A percentile compares a stretch with the other conserved stretches of the same genome.
Evolutionary conservation across 2,888 invertebrate species (phyloP).

Genomic region (Hesperia comma): DNA sequence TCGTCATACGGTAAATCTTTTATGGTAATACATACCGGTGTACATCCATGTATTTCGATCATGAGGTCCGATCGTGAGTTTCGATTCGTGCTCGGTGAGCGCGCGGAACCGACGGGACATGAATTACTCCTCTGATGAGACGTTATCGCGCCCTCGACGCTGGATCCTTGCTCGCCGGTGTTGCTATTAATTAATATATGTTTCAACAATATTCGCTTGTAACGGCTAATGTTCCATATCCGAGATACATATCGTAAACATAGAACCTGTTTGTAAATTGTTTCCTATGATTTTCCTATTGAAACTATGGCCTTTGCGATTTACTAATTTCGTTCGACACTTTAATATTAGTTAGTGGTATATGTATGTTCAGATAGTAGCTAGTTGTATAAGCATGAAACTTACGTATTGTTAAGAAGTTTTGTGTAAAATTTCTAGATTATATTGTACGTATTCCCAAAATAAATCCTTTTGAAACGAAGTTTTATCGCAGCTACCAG

Average conservation of each 20-base stretch:
- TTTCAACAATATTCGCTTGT: slow-evolving; percentile 31
- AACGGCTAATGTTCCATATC: slow-evolving; percentile 23
- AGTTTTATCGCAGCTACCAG: not conserved
- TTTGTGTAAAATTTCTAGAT: too few relatives aligned
- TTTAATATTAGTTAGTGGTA: not conserved
- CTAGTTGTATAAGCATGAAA: too few relatives aligned
- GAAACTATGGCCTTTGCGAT: not conserved
- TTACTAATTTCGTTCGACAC: not conserved
- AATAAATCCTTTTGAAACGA: not conserved
- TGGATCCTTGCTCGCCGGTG: slow-evolving; percentile 34
- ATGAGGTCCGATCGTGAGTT: slow-evolving; percentile 77
- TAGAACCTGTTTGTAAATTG: slow-evolving; percentile 3
- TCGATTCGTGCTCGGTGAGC: slow-evolving; percentile 67
- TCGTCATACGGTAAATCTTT: slow-evolving; percentile 74
- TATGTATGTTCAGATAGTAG: too few relatives aligned
- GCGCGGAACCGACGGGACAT: slow-evolving; percentile 58
- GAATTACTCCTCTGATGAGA: slow-evolving; percentile 61
- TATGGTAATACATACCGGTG: slow-evolving; percentile 73
- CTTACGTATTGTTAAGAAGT: too few relatives aligned
- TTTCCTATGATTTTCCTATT: not conserved
- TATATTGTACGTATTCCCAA: too few relatives aligned
- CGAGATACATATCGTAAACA: slow-evolving; percentile 4
- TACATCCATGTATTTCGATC: slow-evolving; percentile 71
- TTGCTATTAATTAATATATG: slow-evolving; percentile 36
- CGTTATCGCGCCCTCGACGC: slow-evolving; percentile 51